Percentiles rank a stretch among this genome's conserved stretches.
phyloP scores from a whole-genome alignment of 2,888 invertebrate genomes.

The Druceiella hillmani region DNA sequence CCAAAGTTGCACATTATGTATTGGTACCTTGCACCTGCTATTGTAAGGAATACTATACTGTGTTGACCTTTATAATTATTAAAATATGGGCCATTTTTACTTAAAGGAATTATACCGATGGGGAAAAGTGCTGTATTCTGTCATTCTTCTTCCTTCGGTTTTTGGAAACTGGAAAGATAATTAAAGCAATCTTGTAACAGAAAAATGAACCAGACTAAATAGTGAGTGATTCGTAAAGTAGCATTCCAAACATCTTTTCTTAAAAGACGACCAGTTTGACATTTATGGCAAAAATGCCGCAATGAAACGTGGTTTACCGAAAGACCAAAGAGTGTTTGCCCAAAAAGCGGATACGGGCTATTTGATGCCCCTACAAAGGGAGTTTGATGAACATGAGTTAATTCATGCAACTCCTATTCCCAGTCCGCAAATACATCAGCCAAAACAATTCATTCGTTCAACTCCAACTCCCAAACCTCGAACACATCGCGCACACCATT shows the following conservation, averaged over 20 bases:
- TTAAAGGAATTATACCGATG: not conserved
- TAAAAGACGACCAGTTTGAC: too few relatives aligned
- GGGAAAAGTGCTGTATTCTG: not conserved
- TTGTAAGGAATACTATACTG: not conserved
- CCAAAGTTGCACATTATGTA: conserved; percentile 1
- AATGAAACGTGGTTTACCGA: too few relatives aligned
- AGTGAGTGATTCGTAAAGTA: too few relatives aligned
- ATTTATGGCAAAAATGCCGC: too few relatives aligned
- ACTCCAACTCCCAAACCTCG: not conserved
- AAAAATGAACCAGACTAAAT: not conserved
- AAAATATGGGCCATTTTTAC: not conserved
- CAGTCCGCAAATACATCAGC: not conserved
- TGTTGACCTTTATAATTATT: not conserved
- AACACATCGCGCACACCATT: not conserved
- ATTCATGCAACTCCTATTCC: not conserved
- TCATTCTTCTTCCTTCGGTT: not conserved
- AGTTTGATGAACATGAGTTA: not conserved
- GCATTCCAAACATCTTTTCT: conserved; percentile 1
- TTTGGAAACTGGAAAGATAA: not conserved
- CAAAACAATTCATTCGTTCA: not conserved
- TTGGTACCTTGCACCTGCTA: not conserved
- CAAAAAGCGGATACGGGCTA: not conserved
- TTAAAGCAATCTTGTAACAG: not conserved
- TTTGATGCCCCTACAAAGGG: not conserved
- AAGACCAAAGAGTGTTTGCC: conserved; percentile 1